A percentile compares a stretch with the other conserved stretches of the same genome.
These are phyloP conservation scores for Thaumetopoea pityocampa DNA, from an alignment of 1,140 invertebrate genomes.

Conservation along the genomic window DNA sequence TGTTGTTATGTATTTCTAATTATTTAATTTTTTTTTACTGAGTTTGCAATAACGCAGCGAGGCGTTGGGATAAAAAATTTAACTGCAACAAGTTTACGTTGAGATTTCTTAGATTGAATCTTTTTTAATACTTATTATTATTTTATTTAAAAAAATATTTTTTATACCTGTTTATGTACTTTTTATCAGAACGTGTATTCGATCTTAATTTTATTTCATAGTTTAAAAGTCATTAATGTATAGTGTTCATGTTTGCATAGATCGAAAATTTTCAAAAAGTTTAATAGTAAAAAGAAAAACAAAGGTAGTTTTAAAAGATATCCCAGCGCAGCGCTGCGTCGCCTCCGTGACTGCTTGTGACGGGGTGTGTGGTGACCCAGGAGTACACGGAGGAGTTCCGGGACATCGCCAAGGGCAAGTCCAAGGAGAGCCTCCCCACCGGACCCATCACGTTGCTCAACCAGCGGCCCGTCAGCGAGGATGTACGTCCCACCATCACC, in stretches of 20 bases:
- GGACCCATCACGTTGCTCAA: conserved; percentile 97
- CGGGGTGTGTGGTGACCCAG: conserved; percentile 78
- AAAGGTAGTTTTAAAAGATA: no score
- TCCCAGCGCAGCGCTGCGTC: conserved; percentile 34
- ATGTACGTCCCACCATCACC: conserved; percentile 84
- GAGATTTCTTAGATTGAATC: no score
- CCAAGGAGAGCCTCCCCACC: conserved; percentile 91
- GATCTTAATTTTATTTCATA: no score
- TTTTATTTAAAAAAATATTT: no score
- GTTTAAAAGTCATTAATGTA: no score
- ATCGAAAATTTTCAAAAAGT: background rate
- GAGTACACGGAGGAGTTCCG: conserved; percentile 97
- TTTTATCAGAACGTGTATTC: no score
- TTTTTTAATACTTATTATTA: no score
- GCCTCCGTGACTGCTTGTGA: conserved; percentile 53
- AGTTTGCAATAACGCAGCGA: conserved; percentile 45
- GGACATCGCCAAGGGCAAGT: conserved; percentile 95
- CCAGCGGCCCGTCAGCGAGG: conserved; percentile 95
- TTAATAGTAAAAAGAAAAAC: no score
- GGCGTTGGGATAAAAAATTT: conserved; percentile 53
- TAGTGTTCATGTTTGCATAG: no score
- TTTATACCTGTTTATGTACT: no score
- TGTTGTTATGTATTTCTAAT: conserved; percentile 38
- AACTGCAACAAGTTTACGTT: no score
- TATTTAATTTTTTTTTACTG: conserved; percentile 43